These are phyloP conservation scores for Anseranas semipalmata DNA, from an alignment of 2,113 vertebrate species.

Conservation along the genomic window DNA sequence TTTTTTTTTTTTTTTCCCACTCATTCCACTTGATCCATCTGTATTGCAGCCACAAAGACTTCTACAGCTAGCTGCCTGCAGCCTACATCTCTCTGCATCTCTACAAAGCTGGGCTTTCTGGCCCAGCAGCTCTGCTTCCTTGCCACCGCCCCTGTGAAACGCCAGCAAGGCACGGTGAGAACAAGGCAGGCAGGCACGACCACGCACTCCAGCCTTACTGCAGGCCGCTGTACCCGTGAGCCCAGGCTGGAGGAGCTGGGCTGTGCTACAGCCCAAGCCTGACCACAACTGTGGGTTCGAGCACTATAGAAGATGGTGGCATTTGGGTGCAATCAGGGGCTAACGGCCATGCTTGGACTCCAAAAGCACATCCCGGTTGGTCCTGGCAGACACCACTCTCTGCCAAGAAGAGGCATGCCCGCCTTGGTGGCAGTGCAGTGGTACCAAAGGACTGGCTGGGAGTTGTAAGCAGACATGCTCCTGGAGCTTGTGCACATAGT, in stretches of 20 bases:
- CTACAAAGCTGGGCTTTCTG: not conserved
- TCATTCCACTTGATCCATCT: not conserved
- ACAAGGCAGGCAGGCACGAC: not conserved
- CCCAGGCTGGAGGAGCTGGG: not conserved
- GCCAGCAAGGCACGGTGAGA: not conserved
- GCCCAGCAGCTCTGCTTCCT: not conserved
- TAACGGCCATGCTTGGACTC: not conserved
- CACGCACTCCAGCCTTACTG: accelerated
- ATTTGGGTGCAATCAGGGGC: not conserved
- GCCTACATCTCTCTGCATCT: not conserved
- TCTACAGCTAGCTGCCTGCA: not conserved
- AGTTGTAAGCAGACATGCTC: not conserved
- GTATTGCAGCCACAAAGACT: not conserved
- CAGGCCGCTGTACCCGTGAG: not conserved
- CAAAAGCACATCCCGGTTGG: not conserved
- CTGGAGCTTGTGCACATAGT: not conserved
- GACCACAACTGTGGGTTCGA: not conserved
- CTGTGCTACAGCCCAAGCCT: not conserved
- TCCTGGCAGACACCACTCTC: not conserved
- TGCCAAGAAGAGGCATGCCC: not conserved
- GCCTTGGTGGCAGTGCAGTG: not conserved
- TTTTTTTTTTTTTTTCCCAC: not conserved
- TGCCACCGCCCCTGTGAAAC: not conserved
- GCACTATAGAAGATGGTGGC: not conserved
- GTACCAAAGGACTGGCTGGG: not conserved